Evolutionary conservation across 2,797 vertebrate genomes (phyloP).

Genomic region (Chrysolophus pictus): DNA sequence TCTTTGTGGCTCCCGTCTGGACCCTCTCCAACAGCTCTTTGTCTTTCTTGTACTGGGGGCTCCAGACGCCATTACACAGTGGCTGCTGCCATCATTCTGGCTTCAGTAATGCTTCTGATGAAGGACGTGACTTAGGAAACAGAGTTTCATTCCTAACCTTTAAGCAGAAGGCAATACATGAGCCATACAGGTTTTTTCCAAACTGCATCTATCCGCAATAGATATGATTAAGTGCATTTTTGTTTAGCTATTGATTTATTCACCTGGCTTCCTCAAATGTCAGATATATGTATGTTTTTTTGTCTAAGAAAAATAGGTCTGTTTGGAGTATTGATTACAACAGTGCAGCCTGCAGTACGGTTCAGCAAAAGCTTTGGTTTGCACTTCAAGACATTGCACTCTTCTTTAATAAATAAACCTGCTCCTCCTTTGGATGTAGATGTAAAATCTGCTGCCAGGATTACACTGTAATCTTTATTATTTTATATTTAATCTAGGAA

Average conservation of each 20-base stretch:
- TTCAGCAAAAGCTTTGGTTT: slow-evolving; percentile 10
- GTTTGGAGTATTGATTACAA: slow-evolving; percentile 46
- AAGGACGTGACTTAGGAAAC: not conserved
- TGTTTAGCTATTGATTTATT: slow-evolving; percentile 63
- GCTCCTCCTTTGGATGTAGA: not conserved
- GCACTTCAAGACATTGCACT: not conserved
- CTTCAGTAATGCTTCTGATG: not conserved
- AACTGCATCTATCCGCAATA: slow-evolving; percentile 28
- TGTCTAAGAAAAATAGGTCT: slow-evolving; percentile 55
- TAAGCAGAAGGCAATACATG: not conserved
- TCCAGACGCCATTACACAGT: too few relatives aligned
- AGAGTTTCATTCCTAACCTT: not conserved
- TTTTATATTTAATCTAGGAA: slow-evolving; percentile 3
- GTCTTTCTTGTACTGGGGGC: too few relatives aligned
- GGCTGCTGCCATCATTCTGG: not conserved
- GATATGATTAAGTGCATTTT: slow-evolving; percentile 63
- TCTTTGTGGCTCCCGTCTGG: too few relatives aligned
- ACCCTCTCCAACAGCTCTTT: too few relatives aligned
- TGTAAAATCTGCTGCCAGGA: slow-evolving; percentile 13
- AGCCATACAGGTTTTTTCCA: slow-evolving; percentile 4
- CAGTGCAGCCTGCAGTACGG: slow-evolving; percentile 9
- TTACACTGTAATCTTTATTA: slow-evolving; percentile 4
- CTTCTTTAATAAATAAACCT: slow-evolving; percentile 23
- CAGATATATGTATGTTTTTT: slow-evolving; percentile 16
- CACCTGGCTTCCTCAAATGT: slow-evolving; percentile 52